Evolutionary conservation across 2,888 invertebrate species (phyloP), one percentile per base, ranked within the genome.

Genomic region (Lepidocyrtinus sp.): DNA sequence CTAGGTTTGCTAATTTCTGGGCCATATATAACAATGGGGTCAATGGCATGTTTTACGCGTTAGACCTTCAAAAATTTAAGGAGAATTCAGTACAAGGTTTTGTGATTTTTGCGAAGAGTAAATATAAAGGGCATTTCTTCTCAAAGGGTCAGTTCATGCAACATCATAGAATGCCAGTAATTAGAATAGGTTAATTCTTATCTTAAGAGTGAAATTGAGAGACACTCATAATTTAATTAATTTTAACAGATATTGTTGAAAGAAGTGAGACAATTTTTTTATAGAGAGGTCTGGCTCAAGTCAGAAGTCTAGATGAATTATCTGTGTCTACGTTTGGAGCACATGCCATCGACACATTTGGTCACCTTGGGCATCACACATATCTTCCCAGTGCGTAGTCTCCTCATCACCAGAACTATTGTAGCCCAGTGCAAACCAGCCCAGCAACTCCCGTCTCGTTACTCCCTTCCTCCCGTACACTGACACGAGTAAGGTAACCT

Each of bases 291-390:
- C 55, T n/a, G 3, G 55, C 36, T 36, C 12, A 36, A 36, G 12
- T 7, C 36, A 12, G 36, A 7, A 36, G 5, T 55, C 55, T 12
- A 12, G 63, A 22, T 65, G n/a, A 36, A 2, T 71, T 79, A n/a
- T n/a, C n/a, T n/a, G n/a, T 89, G n/a, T 90, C 83, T 91, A 90
- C 85, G 91, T 90, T 86, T 96, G 92, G 82, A 98, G 90, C 45
- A 97, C 93, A 89, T 98, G 97, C 98, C 97, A 98, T 73, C 96
- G 93, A 88, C 96, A 95, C 80, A 97, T 93, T 90, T 97, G 95
- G 88, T 96, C 95, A 26, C 96, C 95, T 64, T 93, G 92, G 72
- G 90, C 91, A 88, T 96, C 95, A 86, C 96, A 93, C 92, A 97
- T 95, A 87, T 97, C 97, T 89, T 94, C 93, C 97, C 97, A 98